These are phyloP conservation scores for Heliconius ismenius DNA, from an alignment of 2,888 invertebrate genomes.

Conservation along the genomic window DNA sequence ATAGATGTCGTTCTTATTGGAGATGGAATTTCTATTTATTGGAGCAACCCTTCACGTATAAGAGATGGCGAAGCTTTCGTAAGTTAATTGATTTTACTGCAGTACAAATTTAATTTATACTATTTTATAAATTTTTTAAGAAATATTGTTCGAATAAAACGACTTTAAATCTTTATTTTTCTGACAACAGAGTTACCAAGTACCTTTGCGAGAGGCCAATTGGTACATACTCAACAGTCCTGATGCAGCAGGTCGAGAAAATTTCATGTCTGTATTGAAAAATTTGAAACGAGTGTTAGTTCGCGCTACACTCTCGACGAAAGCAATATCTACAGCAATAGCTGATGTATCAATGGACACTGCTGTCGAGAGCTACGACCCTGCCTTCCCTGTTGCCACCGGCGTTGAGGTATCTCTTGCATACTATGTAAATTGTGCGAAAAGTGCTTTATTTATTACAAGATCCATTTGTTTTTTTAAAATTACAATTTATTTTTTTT, in stretches of 20 bases:
- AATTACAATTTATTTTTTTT: neutral
- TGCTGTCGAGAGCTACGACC: slow-evolving; percentile 84
- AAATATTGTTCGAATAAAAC: too few species aligned
- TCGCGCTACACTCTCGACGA: slow-evolving; percentile 85
- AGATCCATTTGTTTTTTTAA: neutral
- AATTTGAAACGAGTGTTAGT: slow-evolving; percentile 92
- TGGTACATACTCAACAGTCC: slow-evolving; percentile 79
- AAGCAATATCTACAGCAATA: slow-evolving; percentile 85
- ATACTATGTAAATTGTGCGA: neutral
- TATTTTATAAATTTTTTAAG: neutral
- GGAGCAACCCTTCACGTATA: slow-evolving; percentile 85
- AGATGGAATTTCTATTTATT: slow-evolving; percentile 88
- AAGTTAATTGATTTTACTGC: slow-evolving; percentile 48
- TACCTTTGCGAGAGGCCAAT: slow-evolving; percentile 84
- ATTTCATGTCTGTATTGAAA: slow-evolving; percentile 92
- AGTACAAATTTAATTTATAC: neutral
- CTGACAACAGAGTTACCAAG: slow-evolving; percentile 79
- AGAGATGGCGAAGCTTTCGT: slow-evolving; percentile 83
- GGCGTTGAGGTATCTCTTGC: slow-evolving; percentile 86
- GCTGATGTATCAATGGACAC: slow-evolving; percentile 94
- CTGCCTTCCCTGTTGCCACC: slow-evolving; percentile 84
- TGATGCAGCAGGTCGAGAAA: slow-evolving; percentile 83
- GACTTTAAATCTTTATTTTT: too few species aligned
- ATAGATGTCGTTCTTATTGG: slow-evolving; percentile 92
- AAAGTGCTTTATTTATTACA: neutral